Evolutionary conservation across 2,113 vertebrate genomes (phyloP).

Genomic region (Mormyrus lacerda): DNA sequence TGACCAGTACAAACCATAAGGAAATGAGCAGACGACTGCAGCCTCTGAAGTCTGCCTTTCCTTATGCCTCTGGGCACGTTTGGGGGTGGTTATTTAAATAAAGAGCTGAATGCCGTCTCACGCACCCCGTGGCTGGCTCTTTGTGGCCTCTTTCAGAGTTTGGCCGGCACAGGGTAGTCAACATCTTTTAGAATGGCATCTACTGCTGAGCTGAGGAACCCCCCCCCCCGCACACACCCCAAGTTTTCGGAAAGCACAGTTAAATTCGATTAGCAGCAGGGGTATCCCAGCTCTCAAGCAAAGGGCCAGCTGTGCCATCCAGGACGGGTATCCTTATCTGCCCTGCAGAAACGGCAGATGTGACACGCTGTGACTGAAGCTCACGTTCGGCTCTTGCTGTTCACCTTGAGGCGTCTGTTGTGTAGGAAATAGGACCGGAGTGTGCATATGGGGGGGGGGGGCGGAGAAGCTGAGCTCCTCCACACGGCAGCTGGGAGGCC

Average conservation of each 20-base stretch:
- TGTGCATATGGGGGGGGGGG: neutral
- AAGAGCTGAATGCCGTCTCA: neutral
- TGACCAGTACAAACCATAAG: neutral
- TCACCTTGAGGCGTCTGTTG: constrained; percentile 10
- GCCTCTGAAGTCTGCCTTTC: neutral
- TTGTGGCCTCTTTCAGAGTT: neutral
- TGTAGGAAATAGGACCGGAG: neutral
- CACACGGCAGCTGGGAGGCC: neutral
- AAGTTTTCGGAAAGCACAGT: neutral
- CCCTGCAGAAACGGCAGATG: neutral
- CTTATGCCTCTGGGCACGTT: neutral
- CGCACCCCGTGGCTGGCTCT: neutral
- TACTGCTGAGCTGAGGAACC: neutral
- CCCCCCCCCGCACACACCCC: neutral
- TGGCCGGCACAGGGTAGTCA: neutral
- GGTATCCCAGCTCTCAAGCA: neutral
- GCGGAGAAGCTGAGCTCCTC: neutral
- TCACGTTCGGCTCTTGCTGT: neutral
- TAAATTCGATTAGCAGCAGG: neutral
- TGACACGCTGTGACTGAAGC: neutral
- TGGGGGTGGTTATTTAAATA: neutral
- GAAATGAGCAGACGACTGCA: neutral
- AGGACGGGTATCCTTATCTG: neutral
- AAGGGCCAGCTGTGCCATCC: neutral
- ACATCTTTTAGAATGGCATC: constrained; percentile 21